Evolutionary conservation across 2,888 invertebrate species (phyloP), one percentile per base, ranked within the genome.

Genomic region (Chloroclysta siterata): DNA sequence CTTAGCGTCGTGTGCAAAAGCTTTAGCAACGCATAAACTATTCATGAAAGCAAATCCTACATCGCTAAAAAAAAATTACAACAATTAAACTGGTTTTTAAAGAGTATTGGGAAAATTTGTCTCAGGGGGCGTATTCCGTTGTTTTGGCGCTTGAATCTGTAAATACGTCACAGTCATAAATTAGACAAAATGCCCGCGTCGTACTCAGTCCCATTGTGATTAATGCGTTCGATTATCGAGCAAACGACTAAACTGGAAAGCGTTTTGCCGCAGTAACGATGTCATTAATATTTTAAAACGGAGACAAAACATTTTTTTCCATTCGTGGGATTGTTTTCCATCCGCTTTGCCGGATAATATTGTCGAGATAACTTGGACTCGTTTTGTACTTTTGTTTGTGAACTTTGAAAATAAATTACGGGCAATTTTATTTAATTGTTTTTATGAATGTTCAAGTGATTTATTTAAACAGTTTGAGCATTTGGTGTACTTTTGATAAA

Each of bases 201-300:
- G 82, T 80, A 83, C 83, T 81, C 83, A 81, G 82, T 84, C 84
- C 84, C 82, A 85, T 85, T 86, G 83, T 88, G 83, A 90, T 87
- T 86, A 83, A 88, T 86, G 78, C 74, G 73, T 82, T 83, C 81
- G 83, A 89, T 88, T 88, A 88, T 84, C 80, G 81, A 79, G 74
- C 75, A 80, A 85, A 85, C 81, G 83, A 82, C 84, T 83, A 78
- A 84, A 85, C 81, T 81, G 77, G 79, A 77, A 80, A 83, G 70
- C 81, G 76, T 80, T 81, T 83, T 77, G 75, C 76, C 71, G 71
- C 64, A 72, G 76, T 85, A 82, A 86, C 79, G 79, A 81, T 74
- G 76, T 81, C 82, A 84, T 85, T 83, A 83, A 82, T 84, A 81
- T 80, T 84, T 81, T 72, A 80, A 75, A 78, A 76, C 69, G 66